These are phyloP conservation scores for Agrochola litura DNA, from an alignment of 2,888 invertebrate genomes.

Conservation along the genomic window DNA sequence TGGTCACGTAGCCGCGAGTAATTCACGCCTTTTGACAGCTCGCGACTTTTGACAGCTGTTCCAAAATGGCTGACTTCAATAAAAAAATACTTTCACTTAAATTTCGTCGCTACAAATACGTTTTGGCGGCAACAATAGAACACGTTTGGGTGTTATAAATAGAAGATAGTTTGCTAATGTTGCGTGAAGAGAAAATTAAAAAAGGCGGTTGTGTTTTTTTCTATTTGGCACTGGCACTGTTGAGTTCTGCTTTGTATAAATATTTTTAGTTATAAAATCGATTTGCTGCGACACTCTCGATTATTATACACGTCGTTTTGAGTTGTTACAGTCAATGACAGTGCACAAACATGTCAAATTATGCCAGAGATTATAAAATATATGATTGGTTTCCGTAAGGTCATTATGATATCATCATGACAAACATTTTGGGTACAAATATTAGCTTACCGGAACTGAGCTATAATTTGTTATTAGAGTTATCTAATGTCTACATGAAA, in stretches of 20 bases:
- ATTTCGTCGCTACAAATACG: conserved; percentile 74
- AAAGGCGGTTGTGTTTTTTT: conserved; percentile 55
- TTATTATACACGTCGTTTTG: conserved; percentile 10
- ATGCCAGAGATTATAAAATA: conserved; percentile 54
- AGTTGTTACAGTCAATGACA: conserved; percentile 50
- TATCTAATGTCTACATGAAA: neutral
- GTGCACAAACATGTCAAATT: conserved; percentile 34
- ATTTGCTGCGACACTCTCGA: conserved; percentile 29
- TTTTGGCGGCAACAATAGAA: conserved; percentile 75
- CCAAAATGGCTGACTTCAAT: conserved; percentile 69
- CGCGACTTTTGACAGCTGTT: conserved; percentile 76
- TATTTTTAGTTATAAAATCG: conserved; percentile 25
- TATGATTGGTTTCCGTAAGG: conserved; percentile 42
- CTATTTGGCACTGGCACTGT: neutral
- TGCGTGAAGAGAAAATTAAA: conserved; percentile 81
- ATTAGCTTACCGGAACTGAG: conserved; percentile 36
- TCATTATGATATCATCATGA: conserved; percentile 57
- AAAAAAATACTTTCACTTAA: conserved; percentile 81
- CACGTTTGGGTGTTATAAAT: conserved; percentile 80
- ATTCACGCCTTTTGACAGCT: conserved; percentile 71
- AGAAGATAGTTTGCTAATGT: conserved; percentile 76
- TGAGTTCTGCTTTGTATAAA: conserved; percentile 43
- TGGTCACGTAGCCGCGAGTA: conserved; percentile 59
- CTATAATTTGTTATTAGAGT: conserved; percentile 4
- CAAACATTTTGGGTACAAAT: conserved; percentile 43